phyloP scores from a whole-genome alignment of 2,113 vertebrate species.

The Elanoides forficatus region DNA sequence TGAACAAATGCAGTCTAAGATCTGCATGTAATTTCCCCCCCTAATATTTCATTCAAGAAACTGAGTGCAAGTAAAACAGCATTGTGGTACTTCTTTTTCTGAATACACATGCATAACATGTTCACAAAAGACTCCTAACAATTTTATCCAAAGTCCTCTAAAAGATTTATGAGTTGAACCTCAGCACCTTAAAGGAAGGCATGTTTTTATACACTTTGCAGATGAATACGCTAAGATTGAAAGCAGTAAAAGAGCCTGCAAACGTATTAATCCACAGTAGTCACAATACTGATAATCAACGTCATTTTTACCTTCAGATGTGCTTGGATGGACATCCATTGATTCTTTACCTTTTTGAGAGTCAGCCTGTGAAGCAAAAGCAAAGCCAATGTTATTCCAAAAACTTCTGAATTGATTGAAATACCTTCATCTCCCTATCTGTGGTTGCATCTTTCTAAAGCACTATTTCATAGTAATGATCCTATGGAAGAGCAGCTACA shows the following conservation, averaged over 20 bases:
- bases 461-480: neutral
- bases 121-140: neutral
- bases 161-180: neutral
- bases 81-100: neutral
- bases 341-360: slow-evolving; percentile 40
- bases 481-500: no score
- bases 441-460: neutral
- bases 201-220: neutral
- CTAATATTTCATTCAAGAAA: neutral
- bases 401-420: neutral
- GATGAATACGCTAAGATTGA: neutral
- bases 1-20: neutral
- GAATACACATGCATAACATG: neutral
- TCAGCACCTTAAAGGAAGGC: neutral
- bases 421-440: neutral
- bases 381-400: neutral
- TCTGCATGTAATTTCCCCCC: neutral
- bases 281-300: neutral
- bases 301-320: slow-evolving; percentile 72
- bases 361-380: slow-evolving; percentile 63
- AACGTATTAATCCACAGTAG: neutral
- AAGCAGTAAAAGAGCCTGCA: neutral
- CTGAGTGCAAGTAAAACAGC: neutral
- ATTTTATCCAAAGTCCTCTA: neutral
- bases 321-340: slow-evolving; percentile 55